Percentiles rank a stretch among this genome's conserved stretches.
These are phyloP conservation scores for Phyllotreta striolata DNA, from an alignment of 2,888 invertebrate species.

Conservation along the genomic window DNA sequence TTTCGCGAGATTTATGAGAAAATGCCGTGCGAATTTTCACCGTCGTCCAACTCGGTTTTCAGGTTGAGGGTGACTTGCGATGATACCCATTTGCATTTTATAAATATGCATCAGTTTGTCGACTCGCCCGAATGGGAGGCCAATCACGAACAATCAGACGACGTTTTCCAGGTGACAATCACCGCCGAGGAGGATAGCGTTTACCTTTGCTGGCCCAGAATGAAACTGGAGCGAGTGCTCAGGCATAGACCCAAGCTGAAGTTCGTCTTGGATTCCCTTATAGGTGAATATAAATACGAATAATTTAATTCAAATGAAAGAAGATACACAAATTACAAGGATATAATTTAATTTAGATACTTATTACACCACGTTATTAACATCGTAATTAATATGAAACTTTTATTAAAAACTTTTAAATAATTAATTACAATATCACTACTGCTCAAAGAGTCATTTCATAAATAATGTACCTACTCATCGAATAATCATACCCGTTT, in stretches of 20 bases:
- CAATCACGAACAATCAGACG: conserved; percentile 78
- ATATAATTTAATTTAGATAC: too few species aligned
- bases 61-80: conserved; percentile 85
- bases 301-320: too few species aligned
- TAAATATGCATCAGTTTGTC: conserved; percentile 82
- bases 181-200: conserved; percentile 80
- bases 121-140: conserved; percentile 93
- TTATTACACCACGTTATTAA: too few species aligned
- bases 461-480: too few species aligned
- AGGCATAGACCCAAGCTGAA: conserved; percentile 77
- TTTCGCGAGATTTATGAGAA: too few species aligned
- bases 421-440: too few species aligned
- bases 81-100: conserved; percentile 82
- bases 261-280: conserved; percentile 78
- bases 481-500: too few species aligned
- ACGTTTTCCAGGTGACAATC: conserved; percentile 81
- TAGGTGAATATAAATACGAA: conserved; percentile 64
- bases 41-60: conserved; percentile 36
- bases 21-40: neutral
- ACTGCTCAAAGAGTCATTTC: too few species aligned
- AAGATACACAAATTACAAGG: too few species aligned
- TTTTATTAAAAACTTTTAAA: too few species aligned
- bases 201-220: conserved; percentile 81
- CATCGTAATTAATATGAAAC: too few species aligned
- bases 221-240: conserved; percentile 77